phyloP scores from a whole-genome alignment of 2,888 invertebrate genomes.

The Tromatobia lineatoria region DNA sequence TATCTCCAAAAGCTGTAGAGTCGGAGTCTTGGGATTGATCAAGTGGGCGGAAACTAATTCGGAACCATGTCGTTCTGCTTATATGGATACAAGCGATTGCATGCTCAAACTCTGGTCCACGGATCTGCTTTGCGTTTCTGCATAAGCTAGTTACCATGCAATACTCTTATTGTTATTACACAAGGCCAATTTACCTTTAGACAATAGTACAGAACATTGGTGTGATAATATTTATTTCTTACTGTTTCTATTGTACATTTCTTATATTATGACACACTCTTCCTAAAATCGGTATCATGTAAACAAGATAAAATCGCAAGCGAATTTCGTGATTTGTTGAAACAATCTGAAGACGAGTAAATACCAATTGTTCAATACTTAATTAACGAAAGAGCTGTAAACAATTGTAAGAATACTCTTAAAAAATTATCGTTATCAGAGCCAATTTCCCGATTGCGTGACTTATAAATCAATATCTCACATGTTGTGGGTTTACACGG shows the following conservation, averaged over 20 bases:
- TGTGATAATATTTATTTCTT: neutral
- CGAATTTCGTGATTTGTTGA: no score
- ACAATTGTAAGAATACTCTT: neutral
- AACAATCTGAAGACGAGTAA: neutral
- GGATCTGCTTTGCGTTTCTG: neutral
- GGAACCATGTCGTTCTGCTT: neutral
- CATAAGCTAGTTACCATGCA: neutral
- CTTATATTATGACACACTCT: neutral
- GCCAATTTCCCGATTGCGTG: no score
- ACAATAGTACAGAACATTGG: neutral
- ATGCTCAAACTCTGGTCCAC: no score
- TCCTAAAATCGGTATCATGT: neutral
- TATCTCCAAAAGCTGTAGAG: slow-evolving; percentile 73
- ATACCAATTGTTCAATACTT: neutral
- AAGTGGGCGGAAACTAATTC: neutral
- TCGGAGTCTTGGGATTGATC: slow-evolving; percentile 34
- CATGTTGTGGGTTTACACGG: no score
- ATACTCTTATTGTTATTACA: neutral
- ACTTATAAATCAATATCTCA: no score
- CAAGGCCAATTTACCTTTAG: neutral
- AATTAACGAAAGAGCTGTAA: neutral
- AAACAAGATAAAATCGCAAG: no score
- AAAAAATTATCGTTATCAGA: neutral
- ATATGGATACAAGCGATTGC: no score
- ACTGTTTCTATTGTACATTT: neutral